Percentiles rank a stretch among this genome's conserved stretches.
Conservation (phyloP, 2,113 vertebrate species). For the Rhizomys pruinosus region DNA sequence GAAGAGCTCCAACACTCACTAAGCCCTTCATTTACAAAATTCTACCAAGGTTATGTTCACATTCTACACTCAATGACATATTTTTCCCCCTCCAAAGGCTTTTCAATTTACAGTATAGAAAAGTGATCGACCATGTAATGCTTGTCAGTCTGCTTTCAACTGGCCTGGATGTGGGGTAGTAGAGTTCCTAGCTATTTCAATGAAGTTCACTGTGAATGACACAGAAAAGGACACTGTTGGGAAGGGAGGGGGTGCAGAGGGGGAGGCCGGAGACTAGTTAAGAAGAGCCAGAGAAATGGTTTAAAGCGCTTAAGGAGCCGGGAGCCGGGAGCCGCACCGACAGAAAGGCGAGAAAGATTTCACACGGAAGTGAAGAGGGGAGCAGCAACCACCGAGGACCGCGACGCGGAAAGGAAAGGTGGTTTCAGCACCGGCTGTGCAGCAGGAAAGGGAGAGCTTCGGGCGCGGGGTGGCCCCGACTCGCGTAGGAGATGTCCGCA, state of each 20-base stretch:
- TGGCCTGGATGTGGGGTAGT: background rate
- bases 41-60: slow-evolving; percentile 19
- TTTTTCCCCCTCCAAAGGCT: background rate
- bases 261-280: background rate
- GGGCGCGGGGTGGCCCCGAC: background rate
- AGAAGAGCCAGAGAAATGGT: slow-evolving; percentile 1
- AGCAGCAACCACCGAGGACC: slow-evolving; percentile 17
- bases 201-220: slow-evolving; percentile 32
- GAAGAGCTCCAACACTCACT: background rate
- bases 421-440: background rate
- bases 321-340: background rate
- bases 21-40: slow-evolving; percentile 39
- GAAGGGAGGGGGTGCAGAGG: background rate
- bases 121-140: background rate
- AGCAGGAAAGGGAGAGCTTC: background rate
- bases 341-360: slow-evolving; percentile 5
- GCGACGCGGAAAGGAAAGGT: background rate
- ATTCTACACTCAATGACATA: background rate
- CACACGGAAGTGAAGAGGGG: slow-evolving; percentile 74
- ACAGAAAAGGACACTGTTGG: background rate
- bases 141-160: background rate
- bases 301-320: background rate
- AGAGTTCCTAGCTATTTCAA: background rate
- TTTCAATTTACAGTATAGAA: background rate
- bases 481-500: background rate